Conservation (phyloP, 2,113 vertebrate genomes). For the Paramisgurnus dabryanus region DNA sequence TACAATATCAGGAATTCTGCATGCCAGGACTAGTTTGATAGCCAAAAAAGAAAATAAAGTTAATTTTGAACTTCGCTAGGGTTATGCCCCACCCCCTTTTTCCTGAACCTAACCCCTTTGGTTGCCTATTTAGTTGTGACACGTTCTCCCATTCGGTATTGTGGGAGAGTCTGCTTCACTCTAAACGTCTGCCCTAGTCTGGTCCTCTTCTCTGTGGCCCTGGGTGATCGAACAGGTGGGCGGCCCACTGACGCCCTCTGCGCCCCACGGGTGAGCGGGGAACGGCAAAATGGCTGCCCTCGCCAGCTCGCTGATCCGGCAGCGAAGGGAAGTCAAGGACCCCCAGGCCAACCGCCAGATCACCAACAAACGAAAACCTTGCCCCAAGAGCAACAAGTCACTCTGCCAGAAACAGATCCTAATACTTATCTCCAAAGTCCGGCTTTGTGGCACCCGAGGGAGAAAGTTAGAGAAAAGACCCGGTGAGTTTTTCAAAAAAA, state of each 20-base stretch:
- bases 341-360: constrained; percentile 81
- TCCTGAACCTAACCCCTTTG: constrained; percentile 11
- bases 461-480: constrained; percentile 79
- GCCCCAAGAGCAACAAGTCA: constrained; percentile 88
- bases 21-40: constrained; percentile 34
- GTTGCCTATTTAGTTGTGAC: constrained; percentile 13
- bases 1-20: neutral
- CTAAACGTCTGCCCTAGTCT: constrained; percentile 17
- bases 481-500: constrained; percentile 65
- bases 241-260: constrained; percentile 68
- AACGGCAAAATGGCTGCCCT: constrained; percentile 83
- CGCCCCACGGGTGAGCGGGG: constrained; percentile 66
- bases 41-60: constrained; percentile 29
- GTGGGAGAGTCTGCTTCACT: constrained; percentile 4
- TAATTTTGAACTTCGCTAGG: constrained; percentile 34
- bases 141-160: neutral
- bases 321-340: constrained; percentile 87
- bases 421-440: constrained; percentile 87
- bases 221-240: constrained; percentile 70
- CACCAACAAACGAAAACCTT: constrained; percentile 84
- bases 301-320: constrained; percentile 88
- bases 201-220: constrained; percentile 60
- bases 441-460: constrained; percentile 84
- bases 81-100: constrained; percentile 45
- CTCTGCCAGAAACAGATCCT: constrained; percentile 91